Base-by-base conservation (phyloP, 2,888 invertebrate species). In the Drosophila atroscutellata region DNA sequence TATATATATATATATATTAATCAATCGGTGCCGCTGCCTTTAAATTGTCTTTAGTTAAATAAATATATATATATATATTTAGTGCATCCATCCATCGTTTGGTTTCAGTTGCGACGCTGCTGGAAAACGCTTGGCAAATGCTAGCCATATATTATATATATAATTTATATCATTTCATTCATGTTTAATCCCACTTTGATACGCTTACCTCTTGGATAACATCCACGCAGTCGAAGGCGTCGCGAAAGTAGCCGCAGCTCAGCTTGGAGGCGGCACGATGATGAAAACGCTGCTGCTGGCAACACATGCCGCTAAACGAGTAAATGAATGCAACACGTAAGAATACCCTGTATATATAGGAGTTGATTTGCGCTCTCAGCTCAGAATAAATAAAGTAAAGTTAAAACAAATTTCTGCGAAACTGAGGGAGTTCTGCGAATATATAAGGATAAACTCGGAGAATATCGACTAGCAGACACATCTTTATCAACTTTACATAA, bases 221-320 rank as follows among this genome's bases (percentile, higher is more conserved):
- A 55, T 91, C 97, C 90, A 98, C 96, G 94, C 98, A 98, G 26
- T 97, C 96, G 55, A 97, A 94, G 1, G 97, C 96, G 90, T 97
- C 97, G 91, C 97, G 97, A 95, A 97, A 98, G 93, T 97, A 98
- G n/a, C 97, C 96, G 93, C 98, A 98, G 92, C 97, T 97, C 95
- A 97, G 97, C 93, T 97, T 94, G 1, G 97, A 95, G 80, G 96
- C 95, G 94, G 97, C 97, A 50, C 97, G 95, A 93, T 98, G 97
- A 63, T 90, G 80, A 81, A 97, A 95, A 75, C 97, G 95, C 87
- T 97, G 97, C 87, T 97, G 94, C 93, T 97, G 97, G 93, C 98
- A 98, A 94, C 98, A 98, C 62, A 98, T 94, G 28, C 97, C 97
- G 59, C 97, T 95, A 18, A 36, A n/a, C 6, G 20, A 18, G 3